These are phyloP conservation scores for Timema podura DNA, from an alignment of 2,888 invertebrate species.

Conservation along the genomic window DNA sequence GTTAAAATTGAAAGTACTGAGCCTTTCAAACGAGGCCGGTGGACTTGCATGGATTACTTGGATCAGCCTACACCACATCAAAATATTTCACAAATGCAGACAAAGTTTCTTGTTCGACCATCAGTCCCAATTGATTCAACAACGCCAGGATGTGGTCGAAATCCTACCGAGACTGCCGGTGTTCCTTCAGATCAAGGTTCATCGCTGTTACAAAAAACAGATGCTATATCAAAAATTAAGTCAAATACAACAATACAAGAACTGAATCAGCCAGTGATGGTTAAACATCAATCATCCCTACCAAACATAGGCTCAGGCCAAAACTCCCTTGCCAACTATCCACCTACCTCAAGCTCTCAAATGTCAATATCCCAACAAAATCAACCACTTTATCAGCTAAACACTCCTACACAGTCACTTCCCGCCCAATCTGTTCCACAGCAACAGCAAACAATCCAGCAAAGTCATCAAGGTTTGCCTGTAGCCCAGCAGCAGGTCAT, in stretches of 20 bases:
- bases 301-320: background rate
- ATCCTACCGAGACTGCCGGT: too few relatives aligned
- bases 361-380: conserved; percentile 8
- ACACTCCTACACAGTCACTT: background rate
- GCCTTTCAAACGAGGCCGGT: conserved; percentile 86
- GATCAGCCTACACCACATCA: conserved; percentile 67
- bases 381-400: conserved; percentile 9
- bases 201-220: too few relatives aligned
- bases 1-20: conserved; percentile 95
- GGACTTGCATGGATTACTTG: conserved; percentile 92
- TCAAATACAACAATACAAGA: background rate
- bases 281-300: background rate
- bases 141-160: too few relatives aligned
- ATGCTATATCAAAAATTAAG: conserved; percentile 8
- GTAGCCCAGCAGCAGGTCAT: conserved; percentile 16
- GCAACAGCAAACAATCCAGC: background rate
- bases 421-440: background rate
- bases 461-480: background rate
- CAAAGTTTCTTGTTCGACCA: too few relatives aligned
- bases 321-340: background rate
- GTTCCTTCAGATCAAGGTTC: too few relatives aligned
- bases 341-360: conserved; percentile 19
- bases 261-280: background rate
- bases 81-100: background rate
- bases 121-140: too few relatives aligned